These are phyloP conservation scores for Baccha elongata DNA, from an alignment of 2,888 invertebrate genomes.

Conservation along the genomic window DNA sequence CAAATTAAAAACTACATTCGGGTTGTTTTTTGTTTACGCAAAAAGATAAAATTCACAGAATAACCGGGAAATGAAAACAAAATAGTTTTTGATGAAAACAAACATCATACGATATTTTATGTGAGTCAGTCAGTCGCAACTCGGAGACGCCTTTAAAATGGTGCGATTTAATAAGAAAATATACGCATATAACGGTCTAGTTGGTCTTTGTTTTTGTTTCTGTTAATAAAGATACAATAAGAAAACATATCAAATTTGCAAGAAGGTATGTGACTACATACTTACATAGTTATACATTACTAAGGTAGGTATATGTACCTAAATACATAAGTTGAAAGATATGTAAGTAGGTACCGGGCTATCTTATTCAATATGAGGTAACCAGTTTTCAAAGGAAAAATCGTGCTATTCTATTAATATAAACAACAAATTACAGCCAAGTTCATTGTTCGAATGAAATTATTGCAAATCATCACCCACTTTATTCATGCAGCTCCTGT, in stretches of 20 bases:
- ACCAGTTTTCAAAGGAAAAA: no score
- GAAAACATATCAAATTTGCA: no score
- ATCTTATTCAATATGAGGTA: background rate
- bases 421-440: background rate
- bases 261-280: no score
- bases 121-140: constrained; percentile 22
- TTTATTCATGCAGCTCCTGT: background rate
- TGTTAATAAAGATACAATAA: no score
- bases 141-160: constrained; percentile 19
- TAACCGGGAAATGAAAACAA: constrained; percentile 1
- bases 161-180: background rate
- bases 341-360: no score
- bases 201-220: no score
- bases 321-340: background rate
- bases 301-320: no score
- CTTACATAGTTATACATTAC: no score
- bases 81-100: constrained; percentile 24
- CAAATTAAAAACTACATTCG: background rate
- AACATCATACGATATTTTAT: constrained; percentile 47
- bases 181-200: no score
- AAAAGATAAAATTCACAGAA: constrained; percentile 7
- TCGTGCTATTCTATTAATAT: background rate
- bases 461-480: background rate
- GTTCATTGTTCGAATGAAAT: constrained; percentile 18
- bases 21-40: constrained; percentile 31